Percentiles rank a stretch among this genome's conserved stretches.
Conservation (phyloP, 2,888 invertebrate genomes). For the Ectemnius cavifrons region DNA sequence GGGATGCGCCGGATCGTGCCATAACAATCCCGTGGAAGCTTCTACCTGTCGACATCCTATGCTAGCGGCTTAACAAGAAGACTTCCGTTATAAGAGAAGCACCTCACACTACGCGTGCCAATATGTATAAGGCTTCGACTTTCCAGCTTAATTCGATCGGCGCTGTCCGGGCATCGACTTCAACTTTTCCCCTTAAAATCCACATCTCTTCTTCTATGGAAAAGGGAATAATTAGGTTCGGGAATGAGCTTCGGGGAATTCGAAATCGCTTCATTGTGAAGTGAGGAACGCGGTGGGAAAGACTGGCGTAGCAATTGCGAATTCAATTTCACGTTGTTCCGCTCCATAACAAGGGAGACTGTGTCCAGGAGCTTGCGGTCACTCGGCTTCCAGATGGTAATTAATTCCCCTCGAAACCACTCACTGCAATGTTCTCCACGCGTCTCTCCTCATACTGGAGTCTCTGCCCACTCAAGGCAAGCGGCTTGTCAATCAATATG, state of each 20-base stretch:
- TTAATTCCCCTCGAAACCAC: conserved; percentile 31
- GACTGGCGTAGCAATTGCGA: conserved; percentile 12
- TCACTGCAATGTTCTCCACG: background rate
- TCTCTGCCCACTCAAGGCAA: no score
- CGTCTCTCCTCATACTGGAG: no score
- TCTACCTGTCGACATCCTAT: background rate
- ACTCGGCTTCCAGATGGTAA: conserved; percentile 41
- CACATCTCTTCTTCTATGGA: no score
- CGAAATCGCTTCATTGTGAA: no score
- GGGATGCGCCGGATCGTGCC: background rate
- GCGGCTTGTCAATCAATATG: no score
- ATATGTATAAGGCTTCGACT: conserved; percentile 13
- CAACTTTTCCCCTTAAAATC: background rate
- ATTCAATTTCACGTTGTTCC: conserved; percentile 36
- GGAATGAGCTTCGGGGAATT: no score
- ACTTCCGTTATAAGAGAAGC: conserved; percentile 17
- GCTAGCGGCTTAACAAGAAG: conserved; percentile 19
- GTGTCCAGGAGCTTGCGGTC: conserved; percentile 25
- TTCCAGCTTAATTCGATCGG: conserved; percentile 1
- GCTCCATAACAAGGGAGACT: conserved; percentile 5
- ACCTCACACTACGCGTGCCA: conserved; percentile 1
- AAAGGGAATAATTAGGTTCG: no score
- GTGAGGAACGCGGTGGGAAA: no score
- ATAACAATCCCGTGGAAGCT: no score
- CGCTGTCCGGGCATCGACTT: background rate